These are phyloP conservation scores for Galerucella pusilla DNA, from an alignment of 2,888 invertebrate species.

Conservation along the genomic window DNA sequence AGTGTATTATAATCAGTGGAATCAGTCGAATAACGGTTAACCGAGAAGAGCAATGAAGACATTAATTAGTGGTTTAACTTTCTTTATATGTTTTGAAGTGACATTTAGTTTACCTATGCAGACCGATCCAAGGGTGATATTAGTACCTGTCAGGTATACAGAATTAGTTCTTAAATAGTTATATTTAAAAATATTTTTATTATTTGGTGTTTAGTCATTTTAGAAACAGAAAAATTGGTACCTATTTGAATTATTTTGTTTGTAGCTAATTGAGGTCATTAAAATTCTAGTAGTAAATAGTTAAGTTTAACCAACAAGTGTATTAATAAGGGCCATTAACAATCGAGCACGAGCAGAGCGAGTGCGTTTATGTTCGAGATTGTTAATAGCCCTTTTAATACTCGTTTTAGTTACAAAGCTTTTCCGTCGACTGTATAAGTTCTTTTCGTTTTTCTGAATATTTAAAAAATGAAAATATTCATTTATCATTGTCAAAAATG, in stretches of 20 bases:
- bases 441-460: too few relatives aligned
- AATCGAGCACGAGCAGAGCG: too few relatives aligned
- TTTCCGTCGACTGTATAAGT: too few relatives aligned
- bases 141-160: slow-evolving; percentile 8
- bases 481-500: too few relatives aligned
- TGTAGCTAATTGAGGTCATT: background rate
- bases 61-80: background rate
- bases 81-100: background rate
- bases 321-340: too few relatives aligned
- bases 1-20: background rate
- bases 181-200: too few relatives aligned
- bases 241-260: background rate
- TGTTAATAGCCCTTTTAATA: too few relatives aligned
- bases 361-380: too few relatives aligned
- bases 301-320: too few relatives aligned
- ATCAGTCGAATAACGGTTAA: slow-evolving; percentile 9
- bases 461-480: too few relatives aligned
- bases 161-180: too few relatives aligned
- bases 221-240: background rate
- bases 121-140: background rate
- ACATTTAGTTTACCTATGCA: background rate
- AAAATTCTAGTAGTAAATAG: background rate
- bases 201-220: background rate
- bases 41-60: slow-evolving; percentile 7
- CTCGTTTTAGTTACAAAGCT: too few relatives aligned